Conservation (phyloP, 2,113 vertebrate genomes). For the Nycticryphes semicollaris region DNA sequence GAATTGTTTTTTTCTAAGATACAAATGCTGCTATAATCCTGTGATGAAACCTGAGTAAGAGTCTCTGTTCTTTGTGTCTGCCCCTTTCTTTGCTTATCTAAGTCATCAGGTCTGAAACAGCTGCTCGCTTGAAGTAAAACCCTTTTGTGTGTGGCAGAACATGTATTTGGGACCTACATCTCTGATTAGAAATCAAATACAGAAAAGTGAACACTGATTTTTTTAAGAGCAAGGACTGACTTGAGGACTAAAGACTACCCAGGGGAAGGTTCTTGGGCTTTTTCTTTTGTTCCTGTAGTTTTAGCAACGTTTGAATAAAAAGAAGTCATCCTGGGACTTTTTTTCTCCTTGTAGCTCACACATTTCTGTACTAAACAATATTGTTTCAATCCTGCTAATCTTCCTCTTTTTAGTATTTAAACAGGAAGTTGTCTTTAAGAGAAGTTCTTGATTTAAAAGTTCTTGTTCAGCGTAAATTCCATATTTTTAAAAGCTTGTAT, state of each 20-base stretch:
- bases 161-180: not conserved
- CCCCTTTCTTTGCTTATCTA: not conserved
- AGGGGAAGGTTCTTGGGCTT: not conserved
- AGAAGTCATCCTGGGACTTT: not conserved
- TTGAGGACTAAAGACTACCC: not conserved
- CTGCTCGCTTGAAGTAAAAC: not conserved
- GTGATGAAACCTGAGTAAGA: accelerated
- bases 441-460: not conserved
- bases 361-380: not conserved
- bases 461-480: not conserved
- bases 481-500: not conserved
- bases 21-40: not conserved
- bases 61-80: not conserved
- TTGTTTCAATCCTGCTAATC: not conserved
- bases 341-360: not conserved
- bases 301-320: not conserved
- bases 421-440: not conserved
- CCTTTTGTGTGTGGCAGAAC: not conserved
- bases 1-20: not conserved
- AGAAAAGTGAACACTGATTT: accelerated
- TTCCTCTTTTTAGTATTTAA: not conserved
- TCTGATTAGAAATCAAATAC: not conserved
- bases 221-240: not conserved
- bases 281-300: not conserved
- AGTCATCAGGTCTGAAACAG: not conserved